phyloP scores from a whole-genome alignment of 2,113 vertebrate species.

The Notarius quadriscutis region DNA sequence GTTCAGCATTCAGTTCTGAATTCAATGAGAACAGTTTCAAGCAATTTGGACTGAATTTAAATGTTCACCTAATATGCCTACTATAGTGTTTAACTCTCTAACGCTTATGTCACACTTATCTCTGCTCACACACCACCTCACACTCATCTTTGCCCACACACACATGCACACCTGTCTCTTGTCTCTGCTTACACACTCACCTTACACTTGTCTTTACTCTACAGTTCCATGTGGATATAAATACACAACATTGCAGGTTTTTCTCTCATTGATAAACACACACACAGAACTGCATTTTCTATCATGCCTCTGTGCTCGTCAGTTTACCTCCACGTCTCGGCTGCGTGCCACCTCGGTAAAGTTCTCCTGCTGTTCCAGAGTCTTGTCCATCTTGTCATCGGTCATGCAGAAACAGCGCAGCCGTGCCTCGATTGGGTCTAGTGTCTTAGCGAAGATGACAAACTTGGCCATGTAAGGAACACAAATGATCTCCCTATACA shows the following conservation, averaged over 20 bases:
- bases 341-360: slow-evolving; percentile 97
- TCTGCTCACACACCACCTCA: neutral
- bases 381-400: slow-evolving; percentile 67
- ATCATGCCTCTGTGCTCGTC: neutral
- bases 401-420: slow-evolving; percentile 98
- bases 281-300: neutral
- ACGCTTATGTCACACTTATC: neutral
- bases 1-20: no score
- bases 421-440: slow-evolving; percentile 94
- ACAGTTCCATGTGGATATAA: neutral
- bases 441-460: slow-evolving; percentile 97
- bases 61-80: no score
- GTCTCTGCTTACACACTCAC: neutral
- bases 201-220: neutral
- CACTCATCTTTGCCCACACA: neutral
- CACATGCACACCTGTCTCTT: no score
- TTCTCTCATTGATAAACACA: neutral
- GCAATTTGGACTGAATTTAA: no score
- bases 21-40: no score
- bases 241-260: neutral
- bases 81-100: neutral
- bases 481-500: slow-evolving; percentile 97
- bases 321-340: slow-evolving; percentile 91
- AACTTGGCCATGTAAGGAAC: slow-evolving; percentile 99
- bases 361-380: slow-evolving; percentile 94